Evolutionary conservation across 2,888 invertebrate species (phyloP), one percentile per base, ranked within the genome.

Genomic region (Caenorhabditis sp.): DNA sequence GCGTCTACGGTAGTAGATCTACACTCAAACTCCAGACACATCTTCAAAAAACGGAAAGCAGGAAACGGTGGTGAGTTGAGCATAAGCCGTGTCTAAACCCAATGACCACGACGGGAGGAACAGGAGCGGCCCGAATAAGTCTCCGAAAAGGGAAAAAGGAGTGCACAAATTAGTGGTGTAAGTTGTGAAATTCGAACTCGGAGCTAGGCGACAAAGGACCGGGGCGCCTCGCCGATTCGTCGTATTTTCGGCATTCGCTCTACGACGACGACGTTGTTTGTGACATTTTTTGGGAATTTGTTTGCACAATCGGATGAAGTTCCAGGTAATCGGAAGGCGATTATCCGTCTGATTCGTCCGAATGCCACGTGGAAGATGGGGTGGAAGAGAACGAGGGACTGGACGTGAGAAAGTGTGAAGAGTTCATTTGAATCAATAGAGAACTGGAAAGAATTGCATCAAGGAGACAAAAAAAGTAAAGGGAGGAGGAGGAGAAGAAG

Each of bases 141-240:
- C 24, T 37, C 55, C 52, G 45, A 43, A 46, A 55, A 26, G 26
- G 68, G 43, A 50, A 45, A 30, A 48, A 3, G 17, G 45, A 59
- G 58, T 45, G 58, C 58, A 68, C 68, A 68, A 68, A 68, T 68
- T 68, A 68, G 68, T 68, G 68, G 59, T 59, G 68, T 68, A 68
- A 68, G 68, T 68, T 68, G 68, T 68, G 68, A 68, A 68, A 68
- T 68, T 68, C 68, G 68, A 68, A 68, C 68, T 68, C 39, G 48
- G 48, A 50, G 48, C 58, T 43, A 68, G 35, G 41, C 56, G 68
- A 59, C 68, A 68, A 68, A 58, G 50, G 50, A 24, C 55, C 46
- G 58, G 24, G 35, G 13, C 63, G 63, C 55, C 9, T 37, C 37
- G 32, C 30, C 17, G n/a, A 53, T n/a, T 30, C 35, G 46, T 48